phyloP scores from a whole-genome alignment of 2,888 invertebrate species.

The Drosophila mercatorum region DNA sequence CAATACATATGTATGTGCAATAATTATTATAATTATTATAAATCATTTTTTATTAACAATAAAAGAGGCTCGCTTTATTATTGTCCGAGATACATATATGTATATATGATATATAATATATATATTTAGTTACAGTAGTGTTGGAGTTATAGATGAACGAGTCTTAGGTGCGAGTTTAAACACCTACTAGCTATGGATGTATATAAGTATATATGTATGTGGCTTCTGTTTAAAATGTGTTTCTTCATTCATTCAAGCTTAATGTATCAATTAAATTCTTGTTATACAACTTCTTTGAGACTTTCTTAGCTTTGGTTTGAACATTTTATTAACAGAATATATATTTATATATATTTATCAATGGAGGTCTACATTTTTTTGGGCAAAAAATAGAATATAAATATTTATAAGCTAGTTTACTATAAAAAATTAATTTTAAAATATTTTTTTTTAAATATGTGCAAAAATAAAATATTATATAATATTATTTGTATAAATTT shows the following conservation, averaged over 20 bases:
- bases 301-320: no score
- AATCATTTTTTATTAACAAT: conserved; percentile 4
- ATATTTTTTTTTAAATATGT: no score
- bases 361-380: no score
- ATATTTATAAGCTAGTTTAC: no score
- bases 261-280: no score
- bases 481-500: no score
- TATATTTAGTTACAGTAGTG: background rate
- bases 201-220: background rate
- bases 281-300: no score
- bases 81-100: background rate
- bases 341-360: no score
- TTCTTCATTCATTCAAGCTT: background rate
- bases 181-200: background rate
- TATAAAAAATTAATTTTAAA: no score
- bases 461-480: no score
- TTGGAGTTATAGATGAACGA: background rate
- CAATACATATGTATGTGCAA: background rate
- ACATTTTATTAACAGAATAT: no score
- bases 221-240: background rate
- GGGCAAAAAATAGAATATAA: no score
- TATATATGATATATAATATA: background rate
- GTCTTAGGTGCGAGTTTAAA: background rate
- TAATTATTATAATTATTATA: conserved; percentile 4
- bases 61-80: conserved; percentile 23